A percentile compares a stretch with the other conserved stretches of the same genome.
Evolutionary conservation across 2,888 invertebrate species (phyloP).

Genomic region (Sericinus montela): DNA sequence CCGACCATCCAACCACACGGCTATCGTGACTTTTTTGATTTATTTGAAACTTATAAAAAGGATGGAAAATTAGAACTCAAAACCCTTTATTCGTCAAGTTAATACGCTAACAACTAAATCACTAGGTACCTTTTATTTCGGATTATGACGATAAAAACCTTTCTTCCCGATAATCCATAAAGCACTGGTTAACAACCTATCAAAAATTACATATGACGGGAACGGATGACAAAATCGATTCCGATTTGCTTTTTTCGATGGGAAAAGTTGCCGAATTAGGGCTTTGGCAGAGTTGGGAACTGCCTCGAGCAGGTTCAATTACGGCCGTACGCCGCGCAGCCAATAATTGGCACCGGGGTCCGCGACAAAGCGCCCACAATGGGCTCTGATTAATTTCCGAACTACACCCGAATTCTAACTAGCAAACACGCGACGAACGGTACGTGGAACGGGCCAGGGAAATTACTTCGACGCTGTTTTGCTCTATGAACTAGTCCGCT

Average conservation of each 20-base stretch:
- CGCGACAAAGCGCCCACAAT: slow-evolving; percentile 76
- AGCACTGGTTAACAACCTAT: slow-evolving; percentile 15
- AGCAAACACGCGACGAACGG: slow-evolving; percentile 64
- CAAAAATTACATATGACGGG: slow-evolving; percentile 19
- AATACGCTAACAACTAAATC: too few species aligned
- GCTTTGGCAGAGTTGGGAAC: slow-evolving; percentile 27
- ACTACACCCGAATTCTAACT: slow-evolving; percentile 76
- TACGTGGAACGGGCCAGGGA: slow-evolving; percentile 48
- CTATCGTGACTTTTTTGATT: too few species aligned
- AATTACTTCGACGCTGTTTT: slow-evolving; percentile 56
- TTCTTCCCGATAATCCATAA: not conserved
- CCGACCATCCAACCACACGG: too few species aligned
- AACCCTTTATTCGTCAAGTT: too few species aligned
- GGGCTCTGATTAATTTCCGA: slow-evolving; percentile 76
- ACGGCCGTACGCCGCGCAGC: slow-evolving; percentile 55
- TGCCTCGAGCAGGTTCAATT: slow-evolving; percentile 63
- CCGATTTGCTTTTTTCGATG: slow-evolving; percentile 16
- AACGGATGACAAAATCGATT: slow-evolving; percentile 24
- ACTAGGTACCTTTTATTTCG: not conserved
- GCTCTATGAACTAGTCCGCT: slow-evolving; percentile 36
- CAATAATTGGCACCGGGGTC: slow-evolving; percentile 71
- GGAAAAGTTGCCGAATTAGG: slow-evolving; percentile 33
- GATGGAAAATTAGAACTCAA: too few species aligned
- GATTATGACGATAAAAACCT: not conserved
- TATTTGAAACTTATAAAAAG: too few species aligned